Percentiles rank a stretch among this genome's conserved stretches.
Conservation (phyloP, 92 coral and sea anemone species). For the Heteractis magnifica region DNA sequence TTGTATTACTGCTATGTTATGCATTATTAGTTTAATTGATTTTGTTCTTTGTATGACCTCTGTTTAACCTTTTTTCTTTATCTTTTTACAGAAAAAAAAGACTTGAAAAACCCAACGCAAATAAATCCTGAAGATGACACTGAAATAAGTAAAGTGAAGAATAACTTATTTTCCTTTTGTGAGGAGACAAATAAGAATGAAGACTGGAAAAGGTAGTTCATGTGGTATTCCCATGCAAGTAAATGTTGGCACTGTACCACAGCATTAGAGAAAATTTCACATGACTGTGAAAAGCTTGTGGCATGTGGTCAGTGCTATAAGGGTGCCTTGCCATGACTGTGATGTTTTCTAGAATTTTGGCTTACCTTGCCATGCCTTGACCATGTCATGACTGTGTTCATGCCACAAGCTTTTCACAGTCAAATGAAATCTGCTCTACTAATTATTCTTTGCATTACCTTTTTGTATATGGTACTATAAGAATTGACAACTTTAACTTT, state of each 20-base stretch:
- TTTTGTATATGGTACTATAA: background rate
- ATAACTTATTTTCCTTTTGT: background rate
- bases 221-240: background rate
- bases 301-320: no score
- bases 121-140: background rate
- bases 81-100: background rate
- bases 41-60: background rate
- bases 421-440: background rate
- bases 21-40: background rate
- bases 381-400: no score
- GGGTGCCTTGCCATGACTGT: no score
- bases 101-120: background rate
- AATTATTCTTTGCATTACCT: background rate
- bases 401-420: background rate
- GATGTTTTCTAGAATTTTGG: no score
- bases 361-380: no score
- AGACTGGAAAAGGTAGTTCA: constrained; percentile 27
- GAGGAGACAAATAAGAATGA: constrained; percentile 18
- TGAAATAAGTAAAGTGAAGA: background rate
- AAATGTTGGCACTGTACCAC: background rate
- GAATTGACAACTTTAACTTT: background rate
- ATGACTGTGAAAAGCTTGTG: no score
- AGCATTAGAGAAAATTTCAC: no score
- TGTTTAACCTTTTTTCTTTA: background rate
- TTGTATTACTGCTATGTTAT: no score